Base-by-base conservation (phyloP, 1,140 invertebrate genomes). In the Drosophila suzukii region DNA sequence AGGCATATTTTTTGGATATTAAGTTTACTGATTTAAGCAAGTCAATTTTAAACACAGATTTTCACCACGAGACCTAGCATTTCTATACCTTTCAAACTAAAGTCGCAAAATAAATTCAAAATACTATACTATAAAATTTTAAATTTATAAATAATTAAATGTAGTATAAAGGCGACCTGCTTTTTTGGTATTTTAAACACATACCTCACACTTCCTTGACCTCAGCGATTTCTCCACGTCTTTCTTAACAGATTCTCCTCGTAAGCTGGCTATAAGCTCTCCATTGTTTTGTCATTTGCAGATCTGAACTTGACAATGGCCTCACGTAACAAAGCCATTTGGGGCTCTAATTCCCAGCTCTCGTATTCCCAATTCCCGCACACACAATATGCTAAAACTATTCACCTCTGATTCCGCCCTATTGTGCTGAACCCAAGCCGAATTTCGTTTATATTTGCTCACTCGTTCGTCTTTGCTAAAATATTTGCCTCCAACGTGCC, bases 401-500 rank as follows among this genome's bases (percentile, higher is more conserved):
- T 72, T 49, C 67, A 49, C 17, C 36, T 71, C 65, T 17, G 30
- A 72, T 57, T 70, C 62, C 66, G 63, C 27, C 43, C 47, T 20
- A 39, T 71, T 70, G 67, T 71, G 65, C 43, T 17, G 44, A 36
- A 43, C 43, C 50, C 56, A 12, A 36, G 51, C 15, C 32, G 30
- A 71, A 50, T 50, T 75, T 39, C 66, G 39, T 43, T 75, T 75
- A 30, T 75, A 34, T 77, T 61, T 78, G 54, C 24, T 53, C 34
- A 56, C 41, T 67, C 46, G 36, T 49, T 53, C 27, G 56, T 12
- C 46, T 27, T 27, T 55, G 54, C 20, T 68, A 38, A 65, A 72
- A 72, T 76, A 73, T 58, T 85, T 59, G 78, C 57, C 63, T 8
- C 38, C 59, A 81, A 66, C 38, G 73, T 79, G 81, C 66, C 74